A percentile compares a stretch with the other conserved stretches of the same genome.
These are phyloP conservation scores for Myotis lucifugus DNA, from an alignment of 2,113 vertebrate genomes.

Conservation along the genomic window DNA sequence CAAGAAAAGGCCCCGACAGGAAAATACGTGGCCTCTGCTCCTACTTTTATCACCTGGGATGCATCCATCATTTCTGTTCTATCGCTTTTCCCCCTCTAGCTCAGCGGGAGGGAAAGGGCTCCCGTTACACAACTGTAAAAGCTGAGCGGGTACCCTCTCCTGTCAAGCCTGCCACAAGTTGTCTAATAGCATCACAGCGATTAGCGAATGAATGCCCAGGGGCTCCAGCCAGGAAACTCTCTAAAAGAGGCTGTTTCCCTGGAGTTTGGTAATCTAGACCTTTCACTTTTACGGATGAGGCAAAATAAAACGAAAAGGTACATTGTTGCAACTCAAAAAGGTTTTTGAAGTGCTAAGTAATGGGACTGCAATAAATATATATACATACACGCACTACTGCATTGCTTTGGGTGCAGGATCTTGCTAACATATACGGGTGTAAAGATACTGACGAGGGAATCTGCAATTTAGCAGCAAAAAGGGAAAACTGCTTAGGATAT, in stretches of 20 bases:
- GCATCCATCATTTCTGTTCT: not conserved
- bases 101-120: not conserved
- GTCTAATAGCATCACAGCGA: not conserved
- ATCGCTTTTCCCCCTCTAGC: not conserved
- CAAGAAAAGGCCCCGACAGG: not conserved
- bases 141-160: not conserved
- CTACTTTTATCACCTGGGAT: not conserved
- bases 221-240: not conserved
- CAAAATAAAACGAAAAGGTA: constrained; percentile 19
- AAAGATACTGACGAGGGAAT: not conserved
- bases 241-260: not conserved
- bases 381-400: not conserved
- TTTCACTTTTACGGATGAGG: not conserved
- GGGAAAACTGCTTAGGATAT: not conserved
- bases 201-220: not conserved
- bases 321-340: constrained; percentile 32
- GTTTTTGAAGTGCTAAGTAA: constrained; percentile 47
- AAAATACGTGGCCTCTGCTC: not conserved
- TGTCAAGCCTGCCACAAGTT: not conserved
- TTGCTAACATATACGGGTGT: not conserved
- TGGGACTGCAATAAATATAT: constrained; percentile 43
- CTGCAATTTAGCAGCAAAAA: constrained; percentile 47
- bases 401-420: constrained; percentile 51
- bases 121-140: rapidly evolving
- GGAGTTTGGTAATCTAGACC: not conserved